Evolutionary conservation across 2,113 vertebrate species (phyloP), one percentile per base, ranked within the genome.

Genomic region (Poeciliopsis retropinna): DNA sequence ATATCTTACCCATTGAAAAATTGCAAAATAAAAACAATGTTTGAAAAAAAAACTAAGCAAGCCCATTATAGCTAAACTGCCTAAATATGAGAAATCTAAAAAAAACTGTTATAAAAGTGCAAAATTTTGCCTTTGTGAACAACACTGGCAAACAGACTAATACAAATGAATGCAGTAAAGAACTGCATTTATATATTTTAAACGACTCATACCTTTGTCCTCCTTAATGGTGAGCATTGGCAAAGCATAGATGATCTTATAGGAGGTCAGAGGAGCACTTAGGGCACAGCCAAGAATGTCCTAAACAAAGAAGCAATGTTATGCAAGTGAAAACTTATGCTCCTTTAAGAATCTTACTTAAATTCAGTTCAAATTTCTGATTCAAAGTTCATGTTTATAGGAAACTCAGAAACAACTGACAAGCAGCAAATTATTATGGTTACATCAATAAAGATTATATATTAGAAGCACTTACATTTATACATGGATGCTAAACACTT

Each of bases 161-260:
- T 31, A 47, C 5, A 47, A 47, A 19, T 47, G 6, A 17, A 19
- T 47, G 44, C 17, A 47, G 44, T 47, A 7, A 17, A 47, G 15
- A 47, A 19, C 44, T 47, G 5, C 0, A 47, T 19, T 47, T 4
- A 17, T 47, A 19, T 15, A 15, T 41, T 41, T 1, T 47, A 4
- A 17, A n/a, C 8, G 28, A 61, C 31, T 72, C 11, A 47, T 96
- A 99, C 98, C 98, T 98, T 99, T 99, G 78, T 99, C 97, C 79
- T 99, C 97, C 87, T 98, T 99, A 89, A 99, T 98, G 44, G 97
- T 98, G 72, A 99, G 95, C 98, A 99, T 99, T 29, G 98, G 98
- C 67, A 99, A 95, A 68, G 96, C 94, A 0, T 97, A 97, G 9
- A 98, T 95, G 63, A 96, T 92, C 76, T 96, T 96, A 82, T 98